Base-by-base conservation (phyloP, 1,140 invertebrate species). In the Manduca sexta region DNA sequence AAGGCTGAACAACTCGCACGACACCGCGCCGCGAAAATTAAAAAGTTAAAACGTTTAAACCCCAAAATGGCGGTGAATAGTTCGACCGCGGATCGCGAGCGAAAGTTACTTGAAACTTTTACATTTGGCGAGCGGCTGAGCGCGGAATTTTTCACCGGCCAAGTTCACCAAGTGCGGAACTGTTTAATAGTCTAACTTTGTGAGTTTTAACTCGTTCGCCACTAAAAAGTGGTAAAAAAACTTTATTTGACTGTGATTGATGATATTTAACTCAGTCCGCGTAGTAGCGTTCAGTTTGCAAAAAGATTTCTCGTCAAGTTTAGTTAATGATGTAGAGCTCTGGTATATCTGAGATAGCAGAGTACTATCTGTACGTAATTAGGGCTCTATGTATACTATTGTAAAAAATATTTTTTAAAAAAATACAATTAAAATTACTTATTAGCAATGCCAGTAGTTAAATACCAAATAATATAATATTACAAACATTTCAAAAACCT, bases 41-140 rank as follows among this genome's bases (percentile, higher is more conserved):
- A 74, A 73, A 76, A 75, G 74, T 75, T 74, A 64, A 69, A 15
- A 58, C 66, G 57, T 60, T 67, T 51, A 66, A 70, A 57, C 53
- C 21, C 72, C 71, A 79, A 81, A 78, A 81, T 79, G 77, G 73
- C 72, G 64, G 44, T 56, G 57, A 76, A 78, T 79, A 79, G 78
- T 79, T 82, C 49, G 21, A 26, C 21, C 21, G 39, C 56, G 77
- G 65, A 74, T 68, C 42, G 60, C 47, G 63, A 76, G 75, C 55
- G 78, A 82, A 79, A 80, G 74, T 80, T 74, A 70, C 69, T 50
- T 35, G 31, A 65, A 66, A 82, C 74, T 83, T 80, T 83, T 83
- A 80, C 80, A 78, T 77, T 83, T 83, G 68, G 62, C 64, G 66
- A 69, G 62, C 57, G 55, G 64, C 72, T 70, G 60, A 40, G 41